Evolutionary conservation across 2,797 vertebrate species (phyloP), one percentile per base, ranked within the genome.

Genomic region (Neosilurus hyrtlii): DNA sequence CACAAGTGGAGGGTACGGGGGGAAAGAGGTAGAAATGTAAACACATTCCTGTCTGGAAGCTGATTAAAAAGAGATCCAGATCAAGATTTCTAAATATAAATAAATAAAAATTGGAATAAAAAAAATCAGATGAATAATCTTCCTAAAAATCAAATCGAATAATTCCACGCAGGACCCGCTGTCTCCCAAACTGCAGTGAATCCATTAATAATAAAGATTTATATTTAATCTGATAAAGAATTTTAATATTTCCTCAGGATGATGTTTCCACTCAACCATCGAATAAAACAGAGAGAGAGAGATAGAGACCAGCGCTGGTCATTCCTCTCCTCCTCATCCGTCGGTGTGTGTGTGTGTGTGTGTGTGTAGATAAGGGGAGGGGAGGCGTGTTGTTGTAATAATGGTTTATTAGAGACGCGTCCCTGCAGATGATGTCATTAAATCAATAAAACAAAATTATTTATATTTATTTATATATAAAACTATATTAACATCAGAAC

Each of bases 381-480:
- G 12, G 54, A 67, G 43, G 56, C 62, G 26, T 75, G 75, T 67
- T 61, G 49, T 61, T 79, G 30, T 83, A 70, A 81, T 87, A 63
- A 61, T 76, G 30, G 54, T 87, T 87, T 87, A 87, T 87, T 72
- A 77, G 67, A 83, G 78, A 61, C 62, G 15, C 81, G 59, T 84
- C 80, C 79, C 83, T 82, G 79, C 26, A 82, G 73, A 84, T 73
- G 78, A 70, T 82, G 62, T 82, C n/a, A 2, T 51, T 77, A 77
- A 63, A 51, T 51, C 59, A n/a, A 63, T 84, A 26, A 26, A 59
- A 67, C 22, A 68, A 26, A 65, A 15, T 73, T 4, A 52, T 70
- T n/a, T 12, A 12, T 49, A 15, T 0, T 15, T 43, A 43, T 43
- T 3, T 43, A 56, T 56, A 30, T 26, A 63, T 10, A 26, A n/a